Base-by-base conservation (phyloP, 2,888 invertebrate genomes). In the Drosophila helvetica region DNA sequence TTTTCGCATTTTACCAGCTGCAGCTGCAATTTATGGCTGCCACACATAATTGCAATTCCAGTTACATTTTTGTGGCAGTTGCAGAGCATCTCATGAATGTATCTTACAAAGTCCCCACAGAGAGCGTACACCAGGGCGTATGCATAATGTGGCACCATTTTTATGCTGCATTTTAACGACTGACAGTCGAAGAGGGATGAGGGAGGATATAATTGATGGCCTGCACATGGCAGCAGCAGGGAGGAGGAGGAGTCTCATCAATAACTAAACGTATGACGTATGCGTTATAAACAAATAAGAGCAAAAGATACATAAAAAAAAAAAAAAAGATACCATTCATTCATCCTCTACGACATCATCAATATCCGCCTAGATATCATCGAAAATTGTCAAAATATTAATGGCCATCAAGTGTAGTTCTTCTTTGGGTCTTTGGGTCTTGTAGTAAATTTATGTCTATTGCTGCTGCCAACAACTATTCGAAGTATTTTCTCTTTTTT, bases 361-460 rank as follows among this genome's bases (percentile, higher is more conserved):
- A 86, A 82, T 66, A 66, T 82, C 68, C 78, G 64, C 46, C 38
- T 60, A 58, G 68, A 75, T 65, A 33, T 58, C 58, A 69, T 73
- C 74, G 72, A 72, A 84, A 87, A 85, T 82, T 85, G 84, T 85
- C 87, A 87, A 85, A 66, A 82, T 82, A 82, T 87, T 82, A 85
- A 87, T 82, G 77, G 79, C 71, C 80, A 65, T 78, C 84, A 74
- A 84, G 73, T 74, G 59, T 71, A 30, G 30, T 30, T 30, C 10
- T 33, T 38, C 38, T 1, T 6, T 38, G 38, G 6, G 1, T 54
- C 56, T 25, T 19, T 56, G 50, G n/a, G 38, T 72, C 61, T 63
- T 76, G 57, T 66, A 60, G 67, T 52, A 66, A 66, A 73, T 59
- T 67, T 74, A 62, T 71, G 66, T 80, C 78, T 86, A 77, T 79